Conservation (phyloP, 2,888 invertebrate species). For the Spisula subtruncata region DNA sequence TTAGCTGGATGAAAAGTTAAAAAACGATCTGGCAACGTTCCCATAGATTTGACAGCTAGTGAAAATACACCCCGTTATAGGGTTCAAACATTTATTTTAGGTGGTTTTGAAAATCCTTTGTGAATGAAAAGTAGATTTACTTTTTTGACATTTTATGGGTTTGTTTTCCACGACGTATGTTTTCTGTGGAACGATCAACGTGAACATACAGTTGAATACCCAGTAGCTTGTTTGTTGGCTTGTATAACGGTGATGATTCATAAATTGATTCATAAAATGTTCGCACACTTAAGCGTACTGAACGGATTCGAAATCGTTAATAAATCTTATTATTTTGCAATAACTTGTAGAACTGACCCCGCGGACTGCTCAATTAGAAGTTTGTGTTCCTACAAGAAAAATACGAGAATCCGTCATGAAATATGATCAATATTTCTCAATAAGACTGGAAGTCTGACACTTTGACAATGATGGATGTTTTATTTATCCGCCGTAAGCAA, state of each 20-base stretch:
- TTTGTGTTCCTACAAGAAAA: constrained; percentile 25
- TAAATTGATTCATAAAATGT: constrained; percentile 17
- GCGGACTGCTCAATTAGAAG: constrained; percentile 23
- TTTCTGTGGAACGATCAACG: no score
- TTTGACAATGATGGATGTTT: constrained; percentile 56
- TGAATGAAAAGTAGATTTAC: no score
- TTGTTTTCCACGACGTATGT: no score
- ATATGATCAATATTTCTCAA: constrained; percentile 28
- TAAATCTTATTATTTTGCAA: constrained; percentile 30
- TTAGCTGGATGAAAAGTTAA: no score
- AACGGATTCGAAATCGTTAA: constrained; percentile 23
- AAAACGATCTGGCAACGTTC: no score
- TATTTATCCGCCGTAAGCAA: constrained; percentile 64
- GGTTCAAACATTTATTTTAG: no score
- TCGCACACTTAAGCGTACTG: constrained; percentile 21
- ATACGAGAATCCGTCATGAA: background rate
- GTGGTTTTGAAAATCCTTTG: no score
- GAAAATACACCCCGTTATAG: no score
- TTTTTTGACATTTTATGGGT: no score
- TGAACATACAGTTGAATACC: no score
- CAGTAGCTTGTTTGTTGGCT: no score
- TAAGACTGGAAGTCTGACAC: constrained; percentile 27
- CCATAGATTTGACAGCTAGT: no score
- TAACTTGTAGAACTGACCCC: constrained; percentile 23
- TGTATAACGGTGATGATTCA: background rate